Base-by-base conservation (phyloP, 2,888 invertebrate genomes). In the Chironomus tentans region DNA sequence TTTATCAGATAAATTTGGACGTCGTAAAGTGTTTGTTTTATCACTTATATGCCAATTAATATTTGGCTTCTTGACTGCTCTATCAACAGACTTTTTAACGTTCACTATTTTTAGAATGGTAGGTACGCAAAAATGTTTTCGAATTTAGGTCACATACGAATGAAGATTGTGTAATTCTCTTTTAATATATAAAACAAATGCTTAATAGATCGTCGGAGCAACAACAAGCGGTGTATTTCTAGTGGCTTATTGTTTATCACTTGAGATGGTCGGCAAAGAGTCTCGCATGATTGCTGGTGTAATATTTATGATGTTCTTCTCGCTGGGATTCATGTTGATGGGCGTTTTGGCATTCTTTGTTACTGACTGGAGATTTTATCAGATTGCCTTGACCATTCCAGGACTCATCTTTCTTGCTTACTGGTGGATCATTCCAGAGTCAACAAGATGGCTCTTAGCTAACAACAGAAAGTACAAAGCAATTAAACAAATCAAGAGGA, bases 351-450 rank as follows among this genome's bases (percentile, higher is more conserved):
- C 90, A 1, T 90, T 89, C 81, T 87, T 86, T 77, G 87, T 92
- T 62, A 85, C 85, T 68, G 87, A 91, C 79, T 92, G 92, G 92
- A 85, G 90, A 79, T 85, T 85, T 80, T 84, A 92, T 74, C 91
- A 92, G 82, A 86, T 91, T 46, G 89, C 88, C 2, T 83, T 92
- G 50, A 91, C 91, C 0, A 80, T 91, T 68, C 92, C 92, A 0
- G 90, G 91, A 18, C 79, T 90, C 10, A 80, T 88, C 5, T 91
- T 91, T 80, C 84, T 91, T 79, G 84, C 86, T 70, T 92, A 91
- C 81, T 90, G 90, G 85, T 91, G 91, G 91, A 87, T 91, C 77
- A 88, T 92, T 79, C 92, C 92, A 0, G 92, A 92, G 82, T 92
- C 91, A 0, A 87, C 89, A 6, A 86, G 92, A 70, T 92, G 92